phyloP scores from a whole-genome alignment of 2,797 vertebrate genomes.

The Ptychobarbus kaznakovi region DNA sequence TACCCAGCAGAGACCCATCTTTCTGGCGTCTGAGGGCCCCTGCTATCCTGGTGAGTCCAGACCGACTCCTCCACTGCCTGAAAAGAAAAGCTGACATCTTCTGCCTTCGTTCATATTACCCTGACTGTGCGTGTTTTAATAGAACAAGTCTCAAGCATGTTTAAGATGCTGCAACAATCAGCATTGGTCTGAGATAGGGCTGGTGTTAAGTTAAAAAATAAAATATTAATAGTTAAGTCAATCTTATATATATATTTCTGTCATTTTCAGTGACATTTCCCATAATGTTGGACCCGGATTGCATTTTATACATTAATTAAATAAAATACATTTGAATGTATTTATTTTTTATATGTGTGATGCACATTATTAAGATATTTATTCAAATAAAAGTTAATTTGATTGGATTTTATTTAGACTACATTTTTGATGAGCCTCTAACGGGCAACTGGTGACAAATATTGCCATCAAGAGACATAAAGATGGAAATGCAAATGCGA shows the following conservation, averaged over 20 bases:
- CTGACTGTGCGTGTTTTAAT: conserved; percentile 1
- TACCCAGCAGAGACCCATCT: conserved; percentile 91
- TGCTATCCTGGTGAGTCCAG: conserved; percentile 89
- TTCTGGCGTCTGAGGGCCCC: conserved; percentile 82
- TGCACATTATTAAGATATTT: background rate
- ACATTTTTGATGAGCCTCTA: background rate
- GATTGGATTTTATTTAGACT: background rate
- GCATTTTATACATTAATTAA: background rate
- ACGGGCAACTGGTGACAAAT: background rate
- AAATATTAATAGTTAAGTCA: too few relatives aligned
- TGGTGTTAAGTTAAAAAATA: background rate
- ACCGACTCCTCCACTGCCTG: conserved; percentile 14
- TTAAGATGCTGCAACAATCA: conserved; percentile 6
- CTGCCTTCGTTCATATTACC: conserved; percentile 16
- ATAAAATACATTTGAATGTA: background rate
- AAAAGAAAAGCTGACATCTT: conserved; percentile 14
- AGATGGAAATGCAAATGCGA: background rate
- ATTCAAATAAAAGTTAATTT: background rate
- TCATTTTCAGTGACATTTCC: background rate
- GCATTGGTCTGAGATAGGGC: background rate
- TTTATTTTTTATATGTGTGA: background rate
- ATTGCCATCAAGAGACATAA: background rate
- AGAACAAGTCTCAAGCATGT: background rate
- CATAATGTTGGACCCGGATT: background rate
- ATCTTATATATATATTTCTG: background rate